Conservation (phyloP, 53 echinoderm and acorn worm species). For the Patiria pectinifera region DNA sequence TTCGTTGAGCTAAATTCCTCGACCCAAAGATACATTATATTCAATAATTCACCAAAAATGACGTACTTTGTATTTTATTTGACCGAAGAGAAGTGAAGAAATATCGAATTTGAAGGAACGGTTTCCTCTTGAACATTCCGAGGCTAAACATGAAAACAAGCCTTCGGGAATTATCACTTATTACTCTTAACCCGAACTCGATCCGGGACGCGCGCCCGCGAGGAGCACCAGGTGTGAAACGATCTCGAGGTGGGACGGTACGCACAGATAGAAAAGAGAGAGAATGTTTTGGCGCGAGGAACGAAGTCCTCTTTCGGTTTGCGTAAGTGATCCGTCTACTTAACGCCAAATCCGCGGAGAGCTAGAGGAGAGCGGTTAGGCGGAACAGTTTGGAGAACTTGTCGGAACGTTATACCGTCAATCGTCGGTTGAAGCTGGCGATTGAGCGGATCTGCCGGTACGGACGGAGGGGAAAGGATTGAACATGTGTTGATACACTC, state of each 20-base stretch:
- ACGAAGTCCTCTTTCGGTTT: neutral
- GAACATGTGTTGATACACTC: neutral
- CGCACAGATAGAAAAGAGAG: neutral
- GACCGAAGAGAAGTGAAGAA: neutral
- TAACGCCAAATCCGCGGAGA: neutral
- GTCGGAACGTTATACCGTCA: neutral
- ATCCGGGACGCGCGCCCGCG: neutral
- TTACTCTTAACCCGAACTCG: neutral
- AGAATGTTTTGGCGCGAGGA: neutral
- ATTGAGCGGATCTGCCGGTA: neutral
- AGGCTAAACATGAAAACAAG: neutral
- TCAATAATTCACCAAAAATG: too few species aligned
- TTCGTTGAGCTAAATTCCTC: too few species aligned
- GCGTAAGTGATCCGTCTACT: neutral
- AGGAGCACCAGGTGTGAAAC: neutral
- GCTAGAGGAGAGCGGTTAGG: neutral
- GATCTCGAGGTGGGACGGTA: neutral
- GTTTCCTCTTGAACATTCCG: neutral
- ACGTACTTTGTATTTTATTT: neutral
- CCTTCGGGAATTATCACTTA: neutral
- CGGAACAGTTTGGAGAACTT: slow-evolving; percentile 8
- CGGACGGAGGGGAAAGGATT: neutral
- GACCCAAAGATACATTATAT: too few species aligned
- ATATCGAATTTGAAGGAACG: neutral
- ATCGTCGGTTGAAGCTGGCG: neutral